Percentiles rank a stretch among this genome's conserved stretches.
These are phyloP conservation scores for Sparus aurata DNA, from an alignment of 2,797 vertebrate species.

Conservation along the genomic window DNA sequence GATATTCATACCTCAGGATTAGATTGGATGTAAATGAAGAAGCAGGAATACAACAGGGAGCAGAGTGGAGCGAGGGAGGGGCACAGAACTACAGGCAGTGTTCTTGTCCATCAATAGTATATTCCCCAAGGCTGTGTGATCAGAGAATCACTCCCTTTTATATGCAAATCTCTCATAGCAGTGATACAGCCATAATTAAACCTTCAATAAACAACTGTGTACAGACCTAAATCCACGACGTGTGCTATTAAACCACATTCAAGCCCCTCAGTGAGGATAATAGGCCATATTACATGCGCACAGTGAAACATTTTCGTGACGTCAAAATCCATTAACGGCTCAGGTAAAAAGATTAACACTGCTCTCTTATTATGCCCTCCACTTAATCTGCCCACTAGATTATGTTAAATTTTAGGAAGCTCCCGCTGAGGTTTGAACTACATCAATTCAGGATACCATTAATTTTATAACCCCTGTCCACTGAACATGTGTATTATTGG, in stretches of 20 bases:
- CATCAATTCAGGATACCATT: conserved; percentile 61
- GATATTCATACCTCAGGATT: conserved; percentile 80
- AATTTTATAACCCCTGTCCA: conserved; percentile 49
- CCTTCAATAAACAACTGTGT: conserved; percentile 57
- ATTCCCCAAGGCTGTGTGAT: conserved; percentile 55
- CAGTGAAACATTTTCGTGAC: conserved; percentile 52
- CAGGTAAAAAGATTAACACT: conserved; percentile 68
- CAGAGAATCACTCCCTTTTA: conserved; percentile 60
- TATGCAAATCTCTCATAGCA: conserved; percentile 58
- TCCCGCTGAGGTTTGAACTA: conserved; percentile 63
- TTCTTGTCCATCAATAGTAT: conserved; percentile 50
- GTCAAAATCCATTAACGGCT: conserved; percentile 72
- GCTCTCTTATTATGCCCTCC: conserved; percentile 54
- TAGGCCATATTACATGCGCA: conserved; percentile 43
- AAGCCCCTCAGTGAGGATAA: conserved; percentile 53
- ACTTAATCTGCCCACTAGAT: conserved; percentile 69
- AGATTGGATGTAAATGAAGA: conserved; percentile 77
- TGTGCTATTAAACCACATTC: conserved; percentile 47
- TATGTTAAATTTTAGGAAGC: conserved; percentile 59
- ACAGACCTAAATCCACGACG: conserved; percentile 33
- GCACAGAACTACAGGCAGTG: conserved; percentile 40
- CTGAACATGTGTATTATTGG: conserved; percentile 43
- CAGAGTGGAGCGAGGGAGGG: conserved; percentile 27
- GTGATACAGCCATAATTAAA: conserved; percentile 56
- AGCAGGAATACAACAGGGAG: conserved; percentile 58